These are phyloP conservation scores for Odontomyia ornata DNA, from an alignment of 2,888 invertebrate species.

Conservation along the genomic window DNA sequence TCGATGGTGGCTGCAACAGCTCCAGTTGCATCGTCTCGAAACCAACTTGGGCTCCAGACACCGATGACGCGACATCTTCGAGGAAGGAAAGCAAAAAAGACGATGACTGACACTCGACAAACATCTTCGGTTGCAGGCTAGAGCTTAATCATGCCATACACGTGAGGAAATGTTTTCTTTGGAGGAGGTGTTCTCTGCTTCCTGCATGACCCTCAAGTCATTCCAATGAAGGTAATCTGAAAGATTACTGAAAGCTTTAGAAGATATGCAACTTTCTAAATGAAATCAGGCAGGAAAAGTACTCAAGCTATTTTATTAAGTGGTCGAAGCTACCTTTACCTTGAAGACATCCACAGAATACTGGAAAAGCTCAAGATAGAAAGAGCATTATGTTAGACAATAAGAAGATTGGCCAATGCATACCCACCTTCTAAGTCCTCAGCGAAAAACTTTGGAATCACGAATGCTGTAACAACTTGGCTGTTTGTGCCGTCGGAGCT, in stretches of 20 bases:
- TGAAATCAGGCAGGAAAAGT: no score
- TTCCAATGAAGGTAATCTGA: no score
- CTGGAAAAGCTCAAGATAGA: no score
- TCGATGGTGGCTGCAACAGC: neutral
- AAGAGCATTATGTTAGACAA: neutral
- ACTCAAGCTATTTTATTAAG: no score
- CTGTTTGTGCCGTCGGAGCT: no score
- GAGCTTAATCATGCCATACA: no score
- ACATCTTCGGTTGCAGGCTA: no score
- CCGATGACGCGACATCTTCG: neutral
- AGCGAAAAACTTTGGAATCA: neutral
- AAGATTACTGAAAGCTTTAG: no score
- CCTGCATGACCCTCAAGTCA: neutral
- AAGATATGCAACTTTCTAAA: no score
- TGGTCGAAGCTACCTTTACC: no score
- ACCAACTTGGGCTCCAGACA: neutral
- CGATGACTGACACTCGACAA: neutral
- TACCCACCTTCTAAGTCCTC: neutral
- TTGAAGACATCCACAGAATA: no score
- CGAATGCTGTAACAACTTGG: neutral
- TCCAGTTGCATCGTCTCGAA: neutral
- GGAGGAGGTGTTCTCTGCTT: neutral
- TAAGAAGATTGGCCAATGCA: neutral
- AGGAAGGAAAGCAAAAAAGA: slow-evolving; percentile 17
- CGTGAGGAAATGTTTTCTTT: neutral